Evolutionary conservation across 2,113 vertebrate genomes (phyloP).

Genomic region (Ploceus nigricollis): DNA sequence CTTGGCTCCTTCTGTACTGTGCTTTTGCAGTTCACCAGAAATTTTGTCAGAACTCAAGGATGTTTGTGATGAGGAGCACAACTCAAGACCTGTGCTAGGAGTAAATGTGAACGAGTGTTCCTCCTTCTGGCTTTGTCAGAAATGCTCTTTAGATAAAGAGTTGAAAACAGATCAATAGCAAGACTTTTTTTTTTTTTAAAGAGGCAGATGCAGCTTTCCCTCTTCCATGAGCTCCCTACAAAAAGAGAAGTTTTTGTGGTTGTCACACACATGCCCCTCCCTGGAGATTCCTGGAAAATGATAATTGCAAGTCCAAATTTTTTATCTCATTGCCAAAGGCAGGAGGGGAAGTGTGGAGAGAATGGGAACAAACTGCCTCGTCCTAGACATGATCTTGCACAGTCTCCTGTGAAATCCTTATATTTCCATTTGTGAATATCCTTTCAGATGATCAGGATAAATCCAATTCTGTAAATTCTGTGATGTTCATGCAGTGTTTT

Average conservation of each 20-base stretch:
- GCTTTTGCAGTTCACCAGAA: background rate
- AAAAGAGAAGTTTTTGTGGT: background rate
- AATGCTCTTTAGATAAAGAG: background rate
- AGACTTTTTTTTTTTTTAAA: background rate
- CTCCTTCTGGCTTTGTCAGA: background rate
- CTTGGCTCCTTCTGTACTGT: background rate
- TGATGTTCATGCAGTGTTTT: background rate
- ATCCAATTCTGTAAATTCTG: background rate
- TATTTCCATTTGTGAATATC: fast-evolving
- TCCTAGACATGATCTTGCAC: background rate
- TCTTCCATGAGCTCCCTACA: background rate
- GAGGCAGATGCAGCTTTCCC: background rate
- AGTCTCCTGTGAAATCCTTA: background rate
- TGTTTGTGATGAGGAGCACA: background rate
- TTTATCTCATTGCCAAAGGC: background rate
- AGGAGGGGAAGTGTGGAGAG: background rate
- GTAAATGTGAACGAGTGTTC: background rate
- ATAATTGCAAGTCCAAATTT: background rate
- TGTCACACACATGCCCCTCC: fast-evolving
- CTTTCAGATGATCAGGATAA: background rate
- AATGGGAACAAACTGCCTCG: background rate
- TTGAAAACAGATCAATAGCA: background rate
- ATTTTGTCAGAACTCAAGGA: background rate
- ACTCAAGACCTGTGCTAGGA: background rate
- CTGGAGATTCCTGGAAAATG: background rate